Conservation (phyloP, 2,888 invertebrate species). For the Microctonus aethiopoides region DNA sequence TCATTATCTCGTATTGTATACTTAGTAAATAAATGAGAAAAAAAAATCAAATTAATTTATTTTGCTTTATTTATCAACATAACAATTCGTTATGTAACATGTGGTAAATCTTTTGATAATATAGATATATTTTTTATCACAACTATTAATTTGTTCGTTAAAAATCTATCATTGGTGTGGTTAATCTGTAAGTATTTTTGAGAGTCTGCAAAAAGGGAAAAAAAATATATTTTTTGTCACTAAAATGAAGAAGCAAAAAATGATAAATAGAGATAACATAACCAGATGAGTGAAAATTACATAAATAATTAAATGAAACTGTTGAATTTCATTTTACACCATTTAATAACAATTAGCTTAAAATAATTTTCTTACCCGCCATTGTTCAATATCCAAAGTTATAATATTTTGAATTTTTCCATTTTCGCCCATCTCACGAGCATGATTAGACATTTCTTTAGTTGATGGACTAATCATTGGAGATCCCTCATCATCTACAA, state of each 20-base stretch:
- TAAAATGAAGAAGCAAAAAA: too few species aligned
- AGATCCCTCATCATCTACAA: conserved; percentile 47
- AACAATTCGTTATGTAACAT: too few species aligned
- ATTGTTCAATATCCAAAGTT: conserved; percentile 69
- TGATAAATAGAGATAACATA: too few species aligned
- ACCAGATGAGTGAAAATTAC: too few species aligned
- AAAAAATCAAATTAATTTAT: neutral
- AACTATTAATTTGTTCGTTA: neutral
- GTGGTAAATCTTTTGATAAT: too few species aligned
- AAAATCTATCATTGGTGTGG: conserved; percentile 57
- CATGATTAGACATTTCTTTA: conserved; percentile 50
- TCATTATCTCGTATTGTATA: conserved; percentile 9
- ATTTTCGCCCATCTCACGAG: conserved; percentile 47
- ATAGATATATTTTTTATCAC: too few species aligned
- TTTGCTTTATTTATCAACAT: too few species aligned
- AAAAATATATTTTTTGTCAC: too few species aligned
- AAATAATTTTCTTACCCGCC: conserved; percentile 69
- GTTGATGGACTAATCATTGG: conserved; percentile 55
- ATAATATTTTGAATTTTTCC: conserved; percentile 72
- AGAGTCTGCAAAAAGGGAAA: conserved; percentile 47
- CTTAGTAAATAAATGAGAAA: conserved; percentile 6
- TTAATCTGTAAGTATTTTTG: conserved; percentile 45
- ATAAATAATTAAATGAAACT: too few species aligned
- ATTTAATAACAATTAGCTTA: conserved; percentile 44
- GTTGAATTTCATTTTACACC: too few species aligned